Evolutionary conservation across 2,113 vertebrate genomes (phyloP).

Genomic region (Gallinago undulata): DNA sequence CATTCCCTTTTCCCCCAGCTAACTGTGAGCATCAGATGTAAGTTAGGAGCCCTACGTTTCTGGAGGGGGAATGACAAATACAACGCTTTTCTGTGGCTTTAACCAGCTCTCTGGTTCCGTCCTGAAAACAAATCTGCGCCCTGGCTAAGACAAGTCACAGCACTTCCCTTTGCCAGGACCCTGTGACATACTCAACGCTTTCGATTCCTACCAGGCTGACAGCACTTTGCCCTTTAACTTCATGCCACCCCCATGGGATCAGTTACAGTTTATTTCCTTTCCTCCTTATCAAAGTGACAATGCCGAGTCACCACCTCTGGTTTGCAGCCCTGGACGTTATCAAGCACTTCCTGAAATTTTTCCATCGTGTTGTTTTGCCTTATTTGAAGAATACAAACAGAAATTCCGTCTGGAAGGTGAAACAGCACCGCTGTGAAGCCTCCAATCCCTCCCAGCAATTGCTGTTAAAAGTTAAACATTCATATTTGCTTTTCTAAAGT

Average conservation of each 20-base stretch:
- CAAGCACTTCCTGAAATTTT: conserved; percentile 55
- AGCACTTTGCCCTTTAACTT: neutral
- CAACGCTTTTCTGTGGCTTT: neutral
- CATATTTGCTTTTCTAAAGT: conserved; percentile 18
- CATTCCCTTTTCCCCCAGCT: neutral
- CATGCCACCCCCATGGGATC: neutral
- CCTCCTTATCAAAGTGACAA: conserved; percentile 32
- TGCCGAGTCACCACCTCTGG: conserved; percentile 12
- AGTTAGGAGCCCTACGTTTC: neutral
- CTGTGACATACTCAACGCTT: neutral
- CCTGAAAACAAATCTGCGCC: neutral
- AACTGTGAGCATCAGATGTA: neutral
- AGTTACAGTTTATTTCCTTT: conserved; percentile 37
- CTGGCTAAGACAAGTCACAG: neutral
- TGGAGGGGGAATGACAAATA: neutral
- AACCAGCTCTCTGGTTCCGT: neutral
- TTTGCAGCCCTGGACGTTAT: conserved; percentile 50
- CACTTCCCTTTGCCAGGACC: neutral
- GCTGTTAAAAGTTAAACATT: neutral
- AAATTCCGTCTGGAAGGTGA: conserved; percentile 4
- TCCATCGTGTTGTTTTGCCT: conserved; percentile 15
- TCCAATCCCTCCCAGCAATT: neutral
- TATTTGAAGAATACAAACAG: conserved; percentile 54
- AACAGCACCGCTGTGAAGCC: conserved; percentile 6
- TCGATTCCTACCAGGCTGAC: neutral